Base-by-base conservation (phyloP, 2,113 vertebrate genomes). In the Myocastor coypus region DNA sequence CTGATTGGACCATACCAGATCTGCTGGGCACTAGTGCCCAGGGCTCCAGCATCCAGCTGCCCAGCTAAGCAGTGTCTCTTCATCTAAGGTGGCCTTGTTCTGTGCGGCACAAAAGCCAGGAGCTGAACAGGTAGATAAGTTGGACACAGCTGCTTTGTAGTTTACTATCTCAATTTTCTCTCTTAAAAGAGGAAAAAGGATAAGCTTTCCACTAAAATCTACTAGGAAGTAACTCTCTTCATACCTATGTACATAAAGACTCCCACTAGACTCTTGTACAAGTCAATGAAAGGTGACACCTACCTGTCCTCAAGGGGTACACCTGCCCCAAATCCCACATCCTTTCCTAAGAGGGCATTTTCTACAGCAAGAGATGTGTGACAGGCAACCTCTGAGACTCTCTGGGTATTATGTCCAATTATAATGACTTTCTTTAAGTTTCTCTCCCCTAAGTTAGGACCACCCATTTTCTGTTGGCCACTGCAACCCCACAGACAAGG, bases 181-280 rank as follows among this genome's bases (percentile, higher is more conserved):
- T 95, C 73, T 77, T 30, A 63, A 73, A 46, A 57, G 8, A 30
- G 7, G 8, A 19, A 42, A 75, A 9, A 63, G 82, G 55, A 87
- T 12, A 91, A 71, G 11, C 30, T 91, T 83, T 90, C 77, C 68
- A 83, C 46, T 20, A 86, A 96, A 92, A 30, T 59, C 57, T 37
- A 40, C 73, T 37, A 37, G 10, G 19, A 66, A 69, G 9, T 83
- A 40, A 85, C 86, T 69, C 52, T 88, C 22, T 86, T 80, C 46
- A 40, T 32, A 50, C 46, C 4, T 66, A 30, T 0, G 4, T 5
- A 64, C 20, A 40, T 17, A n/a, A 40, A 89, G 57, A 59, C 20
- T 11, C 7, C 5, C 34, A 10, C 46, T 14, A 64, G 85, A 8
- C 52, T 88, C 42, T 14, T 28, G 24, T 2, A 22, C 69, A 34